Base-by-base conservation (phyloP, 2,113 vertebrate species). In the Pachypanchax playfairii region DNA sequence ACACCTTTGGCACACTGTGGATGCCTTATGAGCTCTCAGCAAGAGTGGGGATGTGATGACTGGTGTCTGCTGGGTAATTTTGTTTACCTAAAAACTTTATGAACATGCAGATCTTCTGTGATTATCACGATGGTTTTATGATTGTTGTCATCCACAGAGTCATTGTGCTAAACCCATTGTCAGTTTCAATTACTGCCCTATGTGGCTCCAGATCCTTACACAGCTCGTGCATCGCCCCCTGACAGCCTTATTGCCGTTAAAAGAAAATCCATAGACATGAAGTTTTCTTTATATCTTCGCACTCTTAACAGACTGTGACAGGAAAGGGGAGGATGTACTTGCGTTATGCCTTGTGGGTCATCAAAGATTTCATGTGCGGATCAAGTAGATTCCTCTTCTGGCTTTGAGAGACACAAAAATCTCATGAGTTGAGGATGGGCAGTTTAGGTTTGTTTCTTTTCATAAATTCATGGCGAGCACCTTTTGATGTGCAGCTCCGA, bases 121-220 rank as follows among this genome's bases (percentile, higher is more conserved):
- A 88, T 88, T 86, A 91, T 91, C 89, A 89, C 44, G 33, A 79
- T 20, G 73, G 85, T 91, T n/a, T n/a, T 91, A 89, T 90, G 89
- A 91, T 87, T 84, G 89, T 85, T 86, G 83, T 86, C 77, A 88
- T 89, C 81, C 80, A 70, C 75, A 70, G 81, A 86, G 82, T 81
- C 86, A 85, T 86, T 88, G 82, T 88, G 85, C 72, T 88, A 87
- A 86, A 82, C 85, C 79, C 17, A 64, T 85, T 91, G 89, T 91
- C 88, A 80, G 49, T 87, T 92, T 90, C 90, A 92, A 90, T 91
- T 91, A 93, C 89, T 61, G 29, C 86, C 29, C 78, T 81, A 82
- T 83, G 70, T 61, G 75, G 79, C 71, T 75, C 67, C 73, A 74
- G 83, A 88, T 90, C 85, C 75, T 77, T 73, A 54, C 65, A 58